phyloP scores from a whole-genome alignment of 2,888 invertebrate genomes.

The Eurytoma adleriae region DNA sequence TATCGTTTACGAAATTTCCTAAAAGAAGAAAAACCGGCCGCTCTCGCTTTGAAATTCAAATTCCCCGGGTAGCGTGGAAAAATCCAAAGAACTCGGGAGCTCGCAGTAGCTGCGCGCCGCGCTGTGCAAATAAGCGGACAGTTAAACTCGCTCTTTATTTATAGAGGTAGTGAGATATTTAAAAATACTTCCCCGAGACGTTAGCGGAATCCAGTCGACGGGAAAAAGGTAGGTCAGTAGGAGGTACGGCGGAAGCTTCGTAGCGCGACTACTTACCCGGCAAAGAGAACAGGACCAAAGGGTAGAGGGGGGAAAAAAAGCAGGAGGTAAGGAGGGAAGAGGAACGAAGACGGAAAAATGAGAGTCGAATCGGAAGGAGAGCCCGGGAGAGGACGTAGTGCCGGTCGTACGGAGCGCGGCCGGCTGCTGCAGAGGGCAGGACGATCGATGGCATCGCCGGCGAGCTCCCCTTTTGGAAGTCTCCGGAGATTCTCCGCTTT shows the following conservation, averaged over 20 bases:
- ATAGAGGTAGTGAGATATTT: slow-evolving; percentile 31
- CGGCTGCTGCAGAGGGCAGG: slow-evolving; percentile 32
- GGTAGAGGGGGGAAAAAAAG: not conserved
- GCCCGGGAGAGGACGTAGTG: not conserved
- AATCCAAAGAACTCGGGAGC: not conserved
- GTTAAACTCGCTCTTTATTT: slow-evolving; percentile 34
- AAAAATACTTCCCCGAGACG: slow-evolving; percentile 29
- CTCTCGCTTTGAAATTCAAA: not conserved
- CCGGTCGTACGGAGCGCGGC: not conserved
- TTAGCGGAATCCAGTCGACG: not conserved
- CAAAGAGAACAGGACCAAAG: not conserved
- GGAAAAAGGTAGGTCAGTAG: slow-evolving; percentile 43
- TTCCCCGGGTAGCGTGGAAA: not conserved
- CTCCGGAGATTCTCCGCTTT: slow-evolving; percentile 6
- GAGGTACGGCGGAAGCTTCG: not conserved
- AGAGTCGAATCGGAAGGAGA: slow-evolving; percentile 22
- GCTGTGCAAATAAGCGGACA: slow-evolving; percentile 1
- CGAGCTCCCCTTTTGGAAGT: not conserved
- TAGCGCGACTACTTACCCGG: not conserved
- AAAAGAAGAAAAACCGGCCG: not conserved
- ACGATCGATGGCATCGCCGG: slow-evolving; percentile 42
- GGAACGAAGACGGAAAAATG: slow-evolving; percentile 24
- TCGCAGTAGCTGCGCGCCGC: not conserved
- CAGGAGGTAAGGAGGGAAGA: not conserved
- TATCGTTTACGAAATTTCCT: not conserved